These are phyloP conservation scores for Coleophora deauratella DNA, from an alignment of 2,888 invertebrate genomes.

Conservation along the genomic window DNA sequence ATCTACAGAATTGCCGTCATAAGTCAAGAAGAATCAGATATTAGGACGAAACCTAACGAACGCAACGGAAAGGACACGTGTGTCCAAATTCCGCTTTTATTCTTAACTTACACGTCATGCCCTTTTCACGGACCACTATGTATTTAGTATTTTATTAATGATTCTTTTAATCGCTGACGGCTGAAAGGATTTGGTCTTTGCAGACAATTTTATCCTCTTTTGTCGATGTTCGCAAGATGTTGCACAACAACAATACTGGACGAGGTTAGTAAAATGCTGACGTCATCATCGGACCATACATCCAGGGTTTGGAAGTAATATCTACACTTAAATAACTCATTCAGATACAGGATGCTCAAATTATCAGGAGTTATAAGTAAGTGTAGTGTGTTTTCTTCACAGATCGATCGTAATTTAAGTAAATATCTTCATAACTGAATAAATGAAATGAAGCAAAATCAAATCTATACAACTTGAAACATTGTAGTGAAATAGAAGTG, in stretches of 20 bases:
- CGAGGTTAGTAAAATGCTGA: slow-evolving; percentile 39
- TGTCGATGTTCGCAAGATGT: slow-evolving; percentile 49
- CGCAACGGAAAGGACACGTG: slow-evolving; percentile 36
- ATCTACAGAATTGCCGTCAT: too few relatives aligned
- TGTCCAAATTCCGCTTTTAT: slow-evolving; percentile 31
- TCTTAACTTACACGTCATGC: slow-evolving; percentile 34
- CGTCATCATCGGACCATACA: slow-evolving; percentile 61
- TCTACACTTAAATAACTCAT: slow-evolving; percentile 31
- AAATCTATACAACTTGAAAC: too few relatives aligned
- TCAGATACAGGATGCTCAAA: slow-evolving; percentile 41
- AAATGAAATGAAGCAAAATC: too few relatives aligned
- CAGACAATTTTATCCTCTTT: slow-evolving; percentile 61
- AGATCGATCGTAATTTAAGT: too few relatives aligned
- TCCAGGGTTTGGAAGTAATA: slow-evolving; percentile 53
- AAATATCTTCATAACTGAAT: too few relatives aligned
- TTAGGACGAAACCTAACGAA: not conserved
- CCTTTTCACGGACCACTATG: slow-evolving; percentile 36
- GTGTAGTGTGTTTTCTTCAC: too few relatives aligned
- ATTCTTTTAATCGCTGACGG: slow-evolving; percentile 36
- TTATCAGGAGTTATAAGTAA: slow-evolving; percentile 5
- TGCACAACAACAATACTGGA: slow-evolving; percentile 60
- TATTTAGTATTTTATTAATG: slow-evolving; percentile 64
- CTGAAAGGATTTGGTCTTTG: slow-evolving; percentile 52
- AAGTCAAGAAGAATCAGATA: too few relatives aligned
- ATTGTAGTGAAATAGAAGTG: too few relatives aligned